Conservation (phyloP, 2,888 invertebrate genomes). For the Barypeithes pellucidus region DNA sequence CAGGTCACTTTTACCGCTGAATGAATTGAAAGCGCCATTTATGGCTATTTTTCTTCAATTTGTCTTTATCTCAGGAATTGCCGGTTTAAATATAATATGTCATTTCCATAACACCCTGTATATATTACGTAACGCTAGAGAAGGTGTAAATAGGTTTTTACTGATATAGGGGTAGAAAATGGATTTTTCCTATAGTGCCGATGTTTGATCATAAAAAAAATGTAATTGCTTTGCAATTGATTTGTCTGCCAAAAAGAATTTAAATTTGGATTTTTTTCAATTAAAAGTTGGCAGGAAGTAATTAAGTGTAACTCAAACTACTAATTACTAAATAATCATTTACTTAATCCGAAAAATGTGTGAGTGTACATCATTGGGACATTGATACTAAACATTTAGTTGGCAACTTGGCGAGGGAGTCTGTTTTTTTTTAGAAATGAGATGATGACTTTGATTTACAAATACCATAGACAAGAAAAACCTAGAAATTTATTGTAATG, state of each 20-base stretch:
- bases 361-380: not conserved
- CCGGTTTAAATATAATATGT: too few relatives aligned
- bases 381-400: constrained; percentile 1
- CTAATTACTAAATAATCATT: not conserved
- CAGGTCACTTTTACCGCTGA: too few relatives aligned
- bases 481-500: not conserved
- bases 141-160: too few relatives aligned
- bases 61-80: too few relatives aligned
- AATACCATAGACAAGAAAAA: not conserved
- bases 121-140: too few relatives aligned
- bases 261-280: not conserved
- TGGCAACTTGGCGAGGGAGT: not conserved
- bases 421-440: not conserved
- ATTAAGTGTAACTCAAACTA: not conserved
- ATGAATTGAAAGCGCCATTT: too few relatives aligned
- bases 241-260: not conserved
- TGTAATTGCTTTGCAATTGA: too few relatives aligned
- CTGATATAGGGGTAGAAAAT: too few relatives aligned
- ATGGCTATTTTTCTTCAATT: too few relatives aligned
- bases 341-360: not conserved
- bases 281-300: not conserved
- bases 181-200: too few relatives aligned
- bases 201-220: too few relatives aligned
- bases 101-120: too few relatives aligned
- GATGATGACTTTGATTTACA: not conserved